Conservation (phyloP, 2,797 vertebrate genomes). For the Argya squamiceps region DNA sequence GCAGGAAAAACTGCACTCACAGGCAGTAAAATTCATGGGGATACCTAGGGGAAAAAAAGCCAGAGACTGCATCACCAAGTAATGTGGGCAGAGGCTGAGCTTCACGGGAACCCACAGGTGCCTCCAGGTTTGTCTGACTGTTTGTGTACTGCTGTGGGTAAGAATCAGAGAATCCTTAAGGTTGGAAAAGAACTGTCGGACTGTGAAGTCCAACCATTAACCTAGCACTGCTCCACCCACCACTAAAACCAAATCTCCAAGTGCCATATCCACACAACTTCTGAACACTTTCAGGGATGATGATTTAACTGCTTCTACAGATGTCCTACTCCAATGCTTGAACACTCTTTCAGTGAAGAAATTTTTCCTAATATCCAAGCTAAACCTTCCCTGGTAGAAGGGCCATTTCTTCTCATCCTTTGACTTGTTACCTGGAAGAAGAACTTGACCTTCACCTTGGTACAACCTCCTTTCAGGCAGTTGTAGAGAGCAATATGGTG, state of each 20-base stretch:
- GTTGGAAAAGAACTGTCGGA: background rate
- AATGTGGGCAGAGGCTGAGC: background rate
- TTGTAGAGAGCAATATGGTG: background rate
- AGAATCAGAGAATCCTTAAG: background rate
- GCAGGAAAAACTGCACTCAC: background rate
- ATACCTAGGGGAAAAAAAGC: background rate
- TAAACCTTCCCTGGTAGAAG: background rate
- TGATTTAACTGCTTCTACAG: background rate
- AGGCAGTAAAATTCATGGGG: background rate
- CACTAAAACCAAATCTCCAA: background rate
- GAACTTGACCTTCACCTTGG: background rate
- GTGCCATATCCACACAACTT: background rate
- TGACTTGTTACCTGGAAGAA: background rate
- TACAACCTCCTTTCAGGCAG: background rate
- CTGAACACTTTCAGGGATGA: background rate
- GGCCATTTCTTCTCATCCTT: background rate
- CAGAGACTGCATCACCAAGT: background rate
- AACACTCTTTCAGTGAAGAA: background rate
- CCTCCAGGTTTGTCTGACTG: background rate
- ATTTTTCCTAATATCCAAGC: background rate
- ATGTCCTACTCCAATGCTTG: background rate
- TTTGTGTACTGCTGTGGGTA: background rate
- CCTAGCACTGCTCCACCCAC: background rate
- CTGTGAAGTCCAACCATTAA: background rate
- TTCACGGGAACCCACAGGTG: accelerated